These are phyloP conservation scores for Hipposideros armiger DNA, from an alignment of 2,113 vertebrate genomes.

Conservation along the genomic window DNA sequence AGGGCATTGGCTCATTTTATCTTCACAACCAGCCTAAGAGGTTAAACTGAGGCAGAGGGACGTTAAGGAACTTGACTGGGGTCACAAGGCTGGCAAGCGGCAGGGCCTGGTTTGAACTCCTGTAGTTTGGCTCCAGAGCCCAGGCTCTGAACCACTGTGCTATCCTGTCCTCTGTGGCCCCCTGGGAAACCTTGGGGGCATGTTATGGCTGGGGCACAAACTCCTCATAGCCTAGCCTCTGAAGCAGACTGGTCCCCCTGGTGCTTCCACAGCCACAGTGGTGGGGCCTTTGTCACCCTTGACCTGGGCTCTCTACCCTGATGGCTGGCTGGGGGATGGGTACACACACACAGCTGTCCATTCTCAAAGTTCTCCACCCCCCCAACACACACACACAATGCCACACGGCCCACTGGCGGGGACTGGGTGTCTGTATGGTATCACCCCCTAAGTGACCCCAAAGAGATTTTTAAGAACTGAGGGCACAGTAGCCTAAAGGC, in stretches of 20 bases:
- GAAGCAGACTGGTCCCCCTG: not conserved
- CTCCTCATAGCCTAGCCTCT: not conserved
- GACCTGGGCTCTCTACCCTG: not conserved
- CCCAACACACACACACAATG: too few species aligned
- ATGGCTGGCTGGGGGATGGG: not conserved
- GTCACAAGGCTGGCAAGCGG: not conserved
- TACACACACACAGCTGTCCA: not conserved
- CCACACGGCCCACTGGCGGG: not conserved
- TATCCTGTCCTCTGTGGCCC: fast-evolving
- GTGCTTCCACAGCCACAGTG: not conserved
- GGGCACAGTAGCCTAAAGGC: too few species aligned
- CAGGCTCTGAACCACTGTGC: not conserved
- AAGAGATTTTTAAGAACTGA: not conserved
- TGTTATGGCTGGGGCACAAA: too few species aligned
- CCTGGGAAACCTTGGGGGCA: not conserved
- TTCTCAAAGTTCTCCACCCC: not conserved
- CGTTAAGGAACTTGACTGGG: not conserved
- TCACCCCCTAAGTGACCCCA: not conserved
- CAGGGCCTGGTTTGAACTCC: not conserved
- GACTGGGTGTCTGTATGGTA: not conserved
- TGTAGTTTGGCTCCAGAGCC: not conserved
- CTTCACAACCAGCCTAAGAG: not conserved
- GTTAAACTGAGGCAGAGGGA: not conserved
- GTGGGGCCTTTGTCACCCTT: not conserved
- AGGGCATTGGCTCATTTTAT: not conserved